phyloP scores from a whole-genome alignment of 2,888 invertebrate genomes.

The Caenorhabditis panamensis region DNA sequence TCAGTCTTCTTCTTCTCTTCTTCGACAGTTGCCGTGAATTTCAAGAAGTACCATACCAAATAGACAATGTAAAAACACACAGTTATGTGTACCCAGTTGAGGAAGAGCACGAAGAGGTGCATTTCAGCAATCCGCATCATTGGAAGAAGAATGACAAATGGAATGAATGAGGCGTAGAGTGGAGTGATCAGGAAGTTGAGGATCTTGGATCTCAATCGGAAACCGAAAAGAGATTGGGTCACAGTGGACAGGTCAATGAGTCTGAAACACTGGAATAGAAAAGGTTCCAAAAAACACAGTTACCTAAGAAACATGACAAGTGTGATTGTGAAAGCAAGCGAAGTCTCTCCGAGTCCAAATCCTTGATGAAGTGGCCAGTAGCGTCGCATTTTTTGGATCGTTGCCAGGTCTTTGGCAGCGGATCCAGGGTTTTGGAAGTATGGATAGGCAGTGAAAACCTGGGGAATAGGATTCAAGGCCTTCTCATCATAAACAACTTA shows the following conservation, averaged over 20 bases:
- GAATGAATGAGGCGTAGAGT: constrained; percentile 41
- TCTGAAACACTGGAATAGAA: constrained; percentile 35
- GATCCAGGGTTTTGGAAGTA: constrained; percentile 15
- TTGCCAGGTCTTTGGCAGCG: constrained; percentile 32
- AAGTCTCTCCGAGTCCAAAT: constrained; percentile 43
- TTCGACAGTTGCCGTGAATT: not conserved
- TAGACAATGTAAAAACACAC: constrained; percentile 35
- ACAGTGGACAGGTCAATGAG: constrained; percentile 33
- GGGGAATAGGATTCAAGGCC: not conserved
- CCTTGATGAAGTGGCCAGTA: constrained; percentile 57
- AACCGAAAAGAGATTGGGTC: constrained; percentile 15
- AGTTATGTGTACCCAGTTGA: constrained; percentile 46
- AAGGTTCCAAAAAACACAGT: not conserved
- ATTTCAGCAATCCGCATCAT: constrained; percentile 62
- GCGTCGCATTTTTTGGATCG: constrained; percentile 43
- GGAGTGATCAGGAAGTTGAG: constrained; percentile 38
- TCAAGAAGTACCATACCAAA: constrained; percentile 35
- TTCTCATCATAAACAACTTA: not conserved
- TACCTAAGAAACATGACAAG: constrained; percentile 47
- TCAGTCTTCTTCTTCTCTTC: constrained; percentile 46
- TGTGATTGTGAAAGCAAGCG: constrained; percentile 35
- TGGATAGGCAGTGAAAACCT: constrained; percentile 37
- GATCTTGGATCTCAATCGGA: not conserved
- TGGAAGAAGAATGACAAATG: constrained; percentile 43
- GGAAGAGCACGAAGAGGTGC: constrained; percentile 48